Evolutionary conservation across 2,113 vertebrate species (phyloP).

Genomic region (Penelope pileata): DNA sequence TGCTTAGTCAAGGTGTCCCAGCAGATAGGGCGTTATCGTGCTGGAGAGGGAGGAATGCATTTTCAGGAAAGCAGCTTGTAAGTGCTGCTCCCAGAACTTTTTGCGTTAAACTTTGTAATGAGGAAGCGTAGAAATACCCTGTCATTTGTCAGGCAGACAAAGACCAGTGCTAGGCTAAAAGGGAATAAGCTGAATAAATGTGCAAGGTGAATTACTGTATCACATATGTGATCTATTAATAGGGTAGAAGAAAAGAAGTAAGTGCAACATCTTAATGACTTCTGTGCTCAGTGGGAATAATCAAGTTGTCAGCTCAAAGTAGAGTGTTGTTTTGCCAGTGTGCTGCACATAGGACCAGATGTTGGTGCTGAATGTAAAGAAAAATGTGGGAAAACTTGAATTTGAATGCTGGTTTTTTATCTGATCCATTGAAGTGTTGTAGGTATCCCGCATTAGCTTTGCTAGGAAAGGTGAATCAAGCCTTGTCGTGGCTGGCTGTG

Average conservation of each 20-base stretch:
- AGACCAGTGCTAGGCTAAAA: neutral
- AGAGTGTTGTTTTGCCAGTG: constrained; percentile 17
- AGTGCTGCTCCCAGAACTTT: neutral
- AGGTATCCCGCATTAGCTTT: neutral
- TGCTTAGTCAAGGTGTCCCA: neutral
- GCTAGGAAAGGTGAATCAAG: neutral
- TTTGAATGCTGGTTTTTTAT: constrained; percentile 29
- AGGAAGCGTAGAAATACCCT: constrained; percentile 6
- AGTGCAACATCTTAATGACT: constrained; percentile 9
- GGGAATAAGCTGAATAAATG: neutral
- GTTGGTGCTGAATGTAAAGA: constrained; percentile 37
- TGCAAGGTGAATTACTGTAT: constrained; percentile 6
- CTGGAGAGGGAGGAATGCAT: neutral
- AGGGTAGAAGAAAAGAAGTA: constrained; percentile 31
- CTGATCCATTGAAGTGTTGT: neutral
- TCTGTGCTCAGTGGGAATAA: constrained; percentile 28
- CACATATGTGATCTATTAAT: constrained; percentile 7
- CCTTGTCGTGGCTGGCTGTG: neutral
- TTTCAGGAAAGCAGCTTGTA: neutral
- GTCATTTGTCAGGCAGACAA: constrained; percentile 40
- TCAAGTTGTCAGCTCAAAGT: constrained; percentile 33
- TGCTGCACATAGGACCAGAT: neutral
- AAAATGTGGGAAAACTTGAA: constrained; percentile 17
- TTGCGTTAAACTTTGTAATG: constrained; percentile 1
- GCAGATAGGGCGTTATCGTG: neutral